These are phyloP conservation scores for Medauroidea extradentata DNA, from an alignment of 1,140 invertebrate species.

Conservation along the genomic window DNA sequence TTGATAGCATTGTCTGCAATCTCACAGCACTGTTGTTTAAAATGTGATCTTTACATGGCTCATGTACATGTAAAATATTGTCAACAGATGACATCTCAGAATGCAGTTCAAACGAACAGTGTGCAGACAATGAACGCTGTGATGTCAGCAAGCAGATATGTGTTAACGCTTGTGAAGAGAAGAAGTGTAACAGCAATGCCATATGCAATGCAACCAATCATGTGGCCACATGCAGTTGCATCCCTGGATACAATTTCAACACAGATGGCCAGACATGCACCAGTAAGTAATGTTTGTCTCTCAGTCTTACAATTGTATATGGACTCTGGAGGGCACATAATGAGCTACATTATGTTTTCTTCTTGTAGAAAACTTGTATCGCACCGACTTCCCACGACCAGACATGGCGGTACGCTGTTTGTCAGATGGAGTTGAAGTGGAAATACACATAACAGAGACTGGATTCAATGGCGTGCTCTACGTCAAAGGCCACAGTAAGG, in stretches of 20 bases:
- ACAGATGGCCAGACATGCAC: conserved; percentile 45
- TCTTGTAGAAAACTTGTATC: conserved; percentile 34
- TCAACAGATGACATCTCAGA: conserved; percentile 42
- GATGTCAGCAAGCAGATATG: conserved; percentile 62
- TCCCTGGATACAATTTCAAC: conserved; percentile 63
- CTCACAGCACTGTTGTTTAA: too few species aligned
- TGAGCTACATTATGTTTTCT: too few species aligned
- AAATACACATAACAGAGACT: conserved; percentile 70
- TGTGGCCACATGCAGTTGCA: conserved; percentile 70
- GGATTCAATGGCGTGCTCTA: conserved; percentile 90
- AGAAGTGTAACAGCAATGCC: conserved; percentile 70
- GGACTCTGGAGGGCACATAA: too few species aligned
- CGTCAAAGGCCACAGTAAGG: conserved; percentile 91
- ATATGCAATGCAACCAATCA: conserved; percentile 76
- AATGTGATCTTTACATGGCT: neutral
- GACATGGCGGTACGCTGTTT: conserved; percentile 84
- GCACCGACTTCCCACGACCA: conserved; percentile 79
- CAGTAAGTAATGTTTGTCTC: too few species aligned
- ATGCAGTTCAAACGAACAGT: conserved; percentile 70
- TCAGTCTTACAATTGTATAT: too few species aligned
- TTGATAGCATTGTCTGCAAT: too few species aligned
- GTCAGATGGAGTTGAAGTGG: conserved; percentile 86
- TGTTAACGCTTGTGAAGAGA: conserved; percentile 66
- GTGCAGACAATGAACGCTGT: conserved; percentile 71
- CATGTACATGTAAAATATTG: conserved; percentile 27